These are phyloP conservation scores for Brachypalpus laphriformis DNA, from an alignment of 2,888 invertebrate species.

Conservation along the genomic window DNA sequence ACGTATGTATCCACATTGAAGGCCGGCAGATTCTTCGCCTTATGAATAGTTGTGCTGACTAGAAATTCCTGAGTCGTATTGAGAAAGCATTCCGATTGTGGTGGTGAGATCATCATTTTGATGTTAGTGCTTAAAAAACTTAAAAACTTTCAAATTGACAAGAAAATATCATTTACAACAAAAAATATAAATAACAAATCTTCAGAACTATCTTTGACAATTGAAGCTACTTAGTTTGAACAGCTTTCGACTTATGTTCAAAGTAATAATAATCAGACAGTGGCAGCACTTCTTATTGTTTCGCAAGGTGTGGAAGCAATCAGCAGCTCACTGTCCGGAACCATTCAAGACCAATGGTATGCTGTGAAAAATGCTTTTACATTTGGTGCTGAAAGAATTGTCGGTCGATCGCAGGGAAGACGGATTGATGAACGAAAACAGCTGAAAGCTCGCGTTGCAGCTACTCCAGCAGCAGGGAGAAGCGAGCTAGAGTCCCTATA, in stretches of 20 bases:
- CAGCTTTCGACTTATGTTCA: not conserved
- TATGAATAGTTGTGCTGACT: conserved; percentile 87
- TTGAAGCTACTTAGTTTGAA: not conserved
- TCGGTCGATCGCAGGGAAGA: no score
- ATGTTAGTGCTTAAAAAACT: not conserved
- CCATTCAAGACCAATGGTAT: no score
- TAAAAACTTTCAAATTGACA: not conserved
- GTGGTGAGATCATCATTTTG: conserved; percentile 75
- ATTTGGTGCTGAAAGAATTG: no score
- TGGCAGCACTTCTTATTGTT: no score
- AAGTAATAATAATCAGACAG: no score
- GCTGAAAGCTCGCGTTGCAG: no score
- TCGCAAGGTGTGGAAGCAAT: no score
- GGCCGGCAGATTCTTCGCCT: conserved; percentile 85
- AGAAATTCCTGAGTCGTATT: conserved; percentile 83
- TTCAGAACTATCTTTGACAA: not conserved
- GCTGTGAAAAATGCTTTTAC: no score
- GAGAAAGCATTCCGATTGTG: conserved; percentile 79
- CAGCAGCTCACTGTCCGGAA: no score
- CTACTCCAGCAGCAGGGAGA: no score
- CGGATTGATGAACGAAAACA: no score
- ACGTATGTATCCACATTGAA: conserved; percentile 86
- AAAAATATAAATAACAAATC: not conserved
- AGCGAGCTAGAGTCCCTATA: no score
- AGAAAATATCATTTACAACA: not conserved